These are phyloP conservation scores for Pelodiscus sinensis DNA, from an alignment of 2,113 vertebrate species.

Conservation along the genomic window DNA sequence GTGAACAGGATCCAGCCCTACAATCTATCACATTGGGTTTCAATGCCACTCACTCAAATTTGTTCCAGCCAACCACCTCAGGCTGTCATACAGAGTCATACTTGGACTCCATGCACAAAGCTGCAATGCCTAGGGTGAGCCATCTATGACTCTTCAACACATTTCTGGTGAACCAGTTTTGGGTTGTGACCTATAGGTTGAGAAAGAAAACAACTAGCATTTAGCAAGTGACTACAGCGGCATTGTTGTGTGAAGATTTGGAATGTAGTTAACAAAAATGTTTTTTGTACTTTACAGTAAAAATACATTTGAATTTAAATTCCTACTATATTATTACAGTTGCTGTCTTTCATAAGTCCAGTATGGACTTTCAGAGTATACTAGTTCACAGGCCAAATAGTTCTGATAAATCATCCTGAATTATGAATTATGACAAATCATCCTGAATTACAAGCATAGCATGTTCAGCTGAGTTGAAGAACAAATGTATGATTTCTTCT, in stretches of 20 bases:
- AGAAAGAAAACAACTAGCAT: neutral
- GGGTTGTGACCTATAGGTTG: neutral
- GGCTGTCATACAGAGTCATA: neutral
- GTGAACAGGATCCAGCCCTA: neutral
- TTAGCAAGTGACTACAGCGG: neutral
- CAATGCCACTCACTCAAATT: neutral
- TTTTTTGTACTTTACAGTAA: neutral
- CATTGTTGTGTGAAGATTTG: neutral
- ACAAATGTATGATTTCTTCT: neutral
- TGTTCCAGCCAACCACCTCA: neutral
- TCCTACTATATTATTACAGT: neutral
- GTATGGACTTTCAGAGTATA: slow-evolving; percentile 29
- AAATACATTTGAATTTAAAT: slow-evolving; percentile 23
- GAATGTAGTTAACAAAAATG: slow-evolving; percentile 34
- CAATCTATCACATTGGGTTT: neutral
- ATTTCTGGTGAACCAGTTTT: neutral
- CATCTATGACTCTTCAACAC: neutral
- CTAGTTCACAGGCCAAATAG: neutral
- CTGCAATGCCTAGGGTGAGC: neutral
- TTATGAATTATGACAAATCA: neutral
- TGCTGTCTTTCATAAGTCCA: slow-evolving; percentile 30
- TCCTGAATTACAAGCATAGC: neutral
- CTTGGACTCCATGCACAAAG: neutral
- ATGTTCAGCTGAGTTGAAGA: neutral
- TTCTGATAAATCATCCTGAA: no score